These are phyloP conservation scores for Anthophora plumipes DNA, from an alignment of 2,888 invertebrate genomes.

Conservation along the genomic window DNA sequence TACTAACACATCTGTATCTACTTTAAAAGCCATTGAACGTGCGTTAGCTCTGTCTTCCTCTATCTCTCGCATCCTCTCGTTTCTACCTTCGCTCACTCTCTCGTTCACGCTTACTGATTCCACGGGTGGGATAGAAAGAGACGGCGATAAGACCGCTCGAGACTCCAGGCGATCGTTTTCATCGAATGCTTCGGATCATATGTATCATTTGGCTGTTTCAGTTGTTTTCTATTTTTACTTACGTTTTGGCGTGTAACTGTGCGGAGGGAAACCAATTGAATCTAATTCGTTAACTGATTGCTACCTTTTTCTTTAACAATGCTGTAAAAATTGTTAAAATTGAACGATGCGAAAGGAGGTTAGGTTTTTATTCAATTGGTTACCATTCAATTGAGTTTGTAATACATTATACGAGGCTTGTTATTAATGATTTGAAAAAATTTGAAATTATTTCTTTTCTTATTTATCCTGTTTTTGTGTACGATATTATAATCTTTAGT, in stretches of 20 bases:
- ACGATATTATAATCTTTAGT: conserved; percentile 38
- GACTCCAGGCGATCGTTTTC: conserved; percentile 39
- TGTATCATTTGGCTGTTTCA: conserved; percentile 33
- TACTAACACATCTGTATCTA: conserved; percentile 15
- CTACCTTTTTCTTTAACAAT: neutral
- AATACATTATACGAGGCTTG: neutral
- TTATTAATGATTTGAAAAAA: too few species aligned
- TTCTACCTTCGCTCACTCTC: neutral
- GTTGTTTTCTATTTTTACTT: conserved; percentile 32
- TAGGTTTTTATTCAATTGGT: neutral
- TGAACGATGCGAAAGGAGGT: neutral
- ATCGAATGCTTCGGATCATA: conserved; percentile 19
- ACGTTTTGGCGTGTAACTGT: neutral
- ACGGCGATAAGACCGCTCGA: conserved; percentile 18
- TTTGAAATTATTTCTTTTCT: neutral
- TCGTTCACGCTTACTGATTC: neutral
- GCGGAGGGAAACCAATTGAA: conserved; percentile 8
- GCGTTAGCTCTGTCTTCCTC: conserved; percentile 27
- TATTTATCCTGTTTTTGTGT: conserved; percentile 5
- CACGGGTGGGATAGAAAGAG: neutral
- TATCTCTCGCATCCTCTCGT: neutral
- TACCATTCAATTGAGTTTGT: neutral
- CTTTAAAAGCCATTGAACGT: conserved; percentile 57
- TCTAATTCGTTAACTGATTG: conserved; percentile 19
- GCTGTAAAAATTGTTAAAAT: neutral